A percentile compares a stretch with the other conserved stretches of the same genome.
Conservation (phyloP, 2,113 vertebrate species). For the Lota lota region DNA sequence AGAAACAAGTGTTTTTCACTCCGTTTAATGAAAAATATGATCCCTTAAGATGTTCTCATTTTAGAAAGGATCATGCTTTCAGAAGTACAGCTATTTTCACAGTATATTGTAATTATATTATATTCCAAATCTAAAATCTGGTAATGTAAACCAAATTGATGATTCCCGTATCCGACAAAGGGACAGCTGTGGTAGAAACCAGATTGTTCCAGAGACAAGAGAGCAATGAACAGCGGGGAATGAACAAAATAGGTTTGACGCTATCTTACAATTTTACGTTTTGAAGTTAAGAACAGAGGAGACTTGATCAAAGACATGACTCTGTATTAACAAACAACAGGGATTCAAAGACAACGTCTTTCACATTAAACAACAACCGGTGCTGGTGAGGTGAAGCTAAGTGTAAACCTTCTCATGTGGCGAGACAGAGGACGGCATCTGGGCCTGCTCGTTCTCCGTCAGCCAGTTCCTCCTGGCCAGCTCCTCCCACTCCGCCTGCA, state of each 20-base stretch:
- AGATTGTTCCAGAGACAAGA: too few relatives aligned
- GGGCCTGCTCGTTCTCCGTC: constrained; percentile 85
- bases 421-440: constrained; percentile 82
- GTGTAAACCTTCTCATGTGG: constrained; percentile 88
- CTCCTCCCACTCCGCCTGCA: constrained; percentile 99
- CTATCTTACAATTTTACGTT: too few relatives aligned
- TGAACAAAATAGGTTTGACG: not conserved
- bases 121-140: too few relatives aligned
- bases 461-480: constrained; percentile 97
- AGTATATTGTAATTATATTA: not conserved
- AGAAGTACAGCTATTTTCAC: not conserved
- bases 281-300: too few relatives aligned
- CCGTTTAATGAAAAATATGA: constrained; percentile 28
- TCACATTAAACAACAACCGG: not conserved
- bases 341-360: not conserved
- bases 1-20: constrained; percentile 35
- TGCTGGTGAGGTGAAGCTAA: too few relatives aligned
- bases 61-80: not conserved
- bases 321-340: too few relatives aligned
- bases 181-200: too few relatives aligned
- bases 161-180: too few relatives aligned
- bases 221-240: not conserved
- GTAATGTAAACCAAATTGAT: too few relatives aligned
- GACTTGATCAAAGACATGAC: too few relatives aligned
- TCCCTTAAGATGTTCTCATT: too few relatives aligned